phyloP scores from a whole-genome alignment of 2,113 vertebrate genomes.

The Stegastes partitus region DNA sequence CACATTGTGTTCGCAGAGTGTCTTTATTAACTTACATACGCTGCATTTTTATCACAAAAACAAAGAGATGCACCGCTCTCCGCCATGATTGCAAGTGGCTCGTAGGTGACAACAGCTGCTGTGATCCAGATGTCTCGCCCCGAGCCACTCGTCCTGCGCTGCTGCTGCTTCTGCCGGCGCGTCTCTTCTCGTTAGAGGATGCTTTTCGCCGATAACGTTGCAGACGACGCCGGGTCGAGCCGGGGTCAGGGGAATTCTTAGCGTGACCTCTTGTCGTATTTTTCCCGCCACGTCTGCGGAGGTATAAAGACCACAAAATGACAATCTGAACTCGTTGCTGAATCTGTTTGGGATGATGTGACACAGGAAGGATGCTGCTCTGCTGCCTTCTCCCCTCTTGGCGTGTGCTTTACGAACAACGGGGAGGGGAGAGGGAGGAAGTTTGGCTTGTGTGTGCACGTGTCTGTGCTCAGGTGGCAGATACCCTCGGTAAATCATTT shows the following conservation, averaged over 20 bases:
- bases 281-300: not conserved
- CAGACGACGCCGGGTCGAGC: conserved; percentile 13
- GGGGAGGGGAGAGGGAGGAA: conserved; percentile 20
- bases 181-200: conserved; percentile 51
- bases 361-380: conserved; percentile 38
- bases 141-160: conserved; percentile 62
- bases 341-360: conserved; percentile 40
- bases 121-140: conserved; percentile 75
- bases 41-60: conserved; percentile 25
- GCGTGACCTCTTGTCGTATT: conserved; percentile 16
- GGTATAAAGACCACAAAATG: conserved; percentile 21
- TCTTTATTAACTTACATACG: conserved; percentile 17
- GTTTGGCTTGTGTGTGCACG: conserved; percentile 18
- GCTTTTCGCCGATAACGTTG: conserved; percentile 52
- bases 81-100: conserved; percentile 50
- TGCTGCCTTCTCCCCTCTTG: conserved; percentile 42
- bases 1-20: not conserved
- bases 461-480: conserved; percentile 73
- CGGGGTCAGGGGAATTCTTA: conserved; percentile 32
- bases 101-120: conserved; percentile 51
- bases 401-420: conserved; percentile 50
- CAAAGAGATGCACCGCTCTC: conserved; percentile 43
- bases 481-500: conserved; percentile 77
- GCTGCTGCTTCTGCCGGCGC: conserved; percentile 30
- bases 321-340: conserved; percentile 19